These are phyloP conservation scores for Sebastes matsubarae DNA, from an alignment of 2,797 vertebrate species.

Conservation along the genomic window DNA sequence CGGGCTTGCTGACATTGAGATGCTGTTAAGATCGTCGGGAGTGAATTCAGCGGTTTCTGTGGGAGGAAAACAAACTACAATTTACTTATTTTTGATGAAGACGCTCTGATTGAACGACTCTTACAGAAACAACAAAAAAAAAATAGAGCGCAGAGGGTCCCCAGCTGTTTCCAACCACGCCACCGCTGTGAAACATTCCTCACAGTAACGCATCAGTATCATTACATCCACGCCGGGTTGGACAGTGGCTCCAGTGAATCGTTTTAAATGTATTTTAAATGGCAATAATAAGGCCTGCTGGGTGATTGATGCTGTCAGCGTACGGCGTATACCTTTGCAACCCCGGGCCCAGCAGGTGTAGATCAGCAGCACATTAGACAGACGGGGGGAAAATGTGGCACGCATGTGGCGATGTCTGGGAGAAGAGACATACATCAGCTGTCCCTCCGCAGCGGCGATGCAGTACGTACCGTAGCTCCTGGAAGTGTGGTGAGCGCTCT, in stretches of 20 bases:
- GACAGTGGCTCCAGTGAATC: slow-evolving; percentile 57
- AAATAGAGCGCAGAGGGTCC: not conserved
- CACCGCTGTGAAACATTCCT: slow-evolving; percentile 35
- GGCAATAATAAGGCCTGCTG: slow-evolving; percentile 81
- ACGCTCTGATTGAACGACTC: slow-evolving; percentile 20
- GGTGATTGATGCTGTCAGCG: slow-evolving; percentile 83
- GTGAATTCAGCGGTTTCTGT: not conserved
- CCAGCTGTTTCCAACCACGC: slow-evolving; percentile 29
- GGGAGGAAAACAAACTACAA: not conserved
- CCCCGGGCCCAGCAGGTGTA: slow-evolving; percentile 80
- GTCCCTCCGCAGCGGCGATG: slow-evolving; percentile 43
- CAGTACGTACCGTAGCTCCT: slow-evolving; percentile 32
- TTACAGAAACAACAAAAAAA: not conserved
- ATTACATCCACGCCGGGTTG: slow-evolving; percentile 40
- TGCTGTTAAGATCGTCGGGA: slow-evolving; percentile 21
- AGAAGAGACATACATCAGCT: slow-evolving; percentile 63
- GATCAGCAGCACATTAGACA: slow-evolving; percentile 82
- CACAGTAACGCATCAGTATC: slow-evolving; percentile 42
- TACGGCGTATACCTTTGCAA: slow-evolving; percentile 76
- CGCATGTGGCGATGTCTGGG: slow-evolving; percentile 63
- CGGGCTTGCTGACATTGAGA: slow-evolving; percentile 25
- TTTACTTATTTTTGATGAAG: slow-evolving; percentile 8
- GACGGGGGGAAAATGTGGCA: slow-evolving; percentile 74
- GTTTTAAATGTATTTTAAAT: slow-evolving; percentile 83
- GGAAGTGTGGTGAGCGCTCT: slow-evolving; percentile 45